A percentile compares a stretch with the other conserved stretches of the same genome.
Conservation (phyloP, 1,140 invertebrate genomes). For the Lethocerus indicus region DNA sequence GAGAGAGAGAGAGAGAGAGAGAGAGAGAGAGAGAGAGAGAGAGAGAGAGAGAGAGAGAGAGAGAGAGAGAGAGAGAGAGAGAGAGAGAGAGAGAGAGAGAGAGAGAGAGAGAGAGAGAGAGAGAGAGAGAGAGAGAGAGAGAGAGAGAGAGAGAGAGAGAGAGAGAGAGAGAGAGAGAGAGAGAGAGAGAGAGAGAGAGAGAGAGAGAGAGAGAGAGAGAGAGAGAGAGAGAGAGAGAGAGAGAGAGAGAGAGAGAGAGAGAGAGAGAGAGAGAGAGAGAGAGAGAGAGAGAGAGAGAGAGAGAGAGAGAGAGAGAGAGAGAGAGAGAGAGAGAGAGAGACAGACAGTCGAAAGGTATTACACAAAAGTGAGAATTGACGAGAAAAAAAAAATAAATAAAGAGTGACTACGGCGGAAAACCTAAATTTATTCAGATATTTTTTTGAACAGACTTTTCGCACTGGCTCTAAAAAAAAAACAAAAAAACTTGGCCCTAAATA, state of each 20-base stretch:
- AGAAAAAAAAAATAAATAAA: no score
- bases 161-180: slow-evolving; percentile 3
- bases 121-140: slow-evolving; percentile 4
- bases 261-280: slow-evolving; percentile 23
- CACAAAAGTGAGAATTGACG: no score
- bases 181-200: not conserved
- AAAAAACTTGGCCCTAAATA: no score
- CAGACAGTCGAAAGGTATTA: no score
- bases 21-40: slow-evolving; percentile 1
- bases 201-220: slow-evolving; percentile 1
- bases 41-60: slow-evolving; percentile 1
- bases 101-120: slow-evolving; percentile 4
- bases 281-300: no score
- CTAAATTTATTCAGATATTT: no score
- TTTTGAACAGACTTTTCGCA: no score
- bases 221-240: not conserved
- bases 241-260: slow-evolving; percentile 15
- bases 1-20: slow-evolving; percentile 1
- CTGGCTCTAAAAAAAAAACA: no score
- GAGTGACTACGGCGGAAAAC: no score
- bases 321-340: no score
- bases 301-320: no score
- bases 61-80: slow-evolving; percentile 2
- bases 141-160: slow-evolving; percentile 4
- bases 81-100: slow-evolving; percentile 4